Conservation (phyloP, 2,888 invertebrate genomes). For the Drosophila kambysellisi region DNA sequence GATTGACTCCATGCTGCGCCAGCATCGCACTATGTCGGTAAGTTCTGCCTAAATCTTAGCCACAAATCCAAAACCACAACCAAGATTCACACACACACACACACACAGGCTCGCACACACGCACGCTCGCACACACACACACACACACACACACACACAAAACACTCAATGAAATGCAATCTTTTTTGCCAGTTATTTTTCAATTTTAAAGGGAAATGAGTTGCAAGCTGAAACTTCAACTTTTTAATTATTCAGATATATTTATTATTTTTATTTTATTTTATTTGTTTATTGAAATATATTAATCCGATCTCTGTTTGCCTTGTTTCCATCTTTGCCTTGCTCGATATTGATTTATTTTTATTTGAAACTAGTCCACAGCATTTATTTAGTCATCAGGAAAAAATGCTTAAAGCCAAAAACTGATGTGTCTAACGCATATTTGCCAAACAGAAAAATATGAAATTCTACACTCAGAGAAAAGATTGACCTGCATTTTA, state of each 20-base stretch:
- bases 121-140: slow-evolving; percentile 27
- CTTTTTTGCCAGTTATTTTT: background rate
- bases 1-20: slow-evolving; percentile 75
- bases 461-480: background rate
- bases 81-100: slow-evolving; percentile 25
- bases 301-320: background rate
- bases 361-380: background rate
- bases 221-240: background rate
- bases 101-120: slow-evolving; percentile 12
- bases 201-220: background rate
- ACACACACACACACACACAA: slow-evolving; percentile 3
- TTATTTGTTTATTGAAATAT: background rate
- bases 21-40: slow-evolving; percentile 71
- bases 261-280: background rate
- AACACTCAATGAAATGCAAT: background rate
- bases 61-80: slow-evolving; percentile 12
- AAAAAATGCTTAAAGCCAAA: background rate
- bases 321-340: background rate
- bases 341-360: background rate
- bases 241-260: background rate
- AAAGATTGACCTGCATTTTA: background rate
- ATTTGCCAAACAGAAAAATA: background rate
- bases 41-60: slow-evolving; percentile 41
- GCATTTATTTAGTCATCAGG: background rate
- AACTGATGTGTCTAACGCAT: background rate